phyloP scores from a whole-genome alignment of 2,113 vertebrate species.

The Ctenodactylus gundi region DNA sequence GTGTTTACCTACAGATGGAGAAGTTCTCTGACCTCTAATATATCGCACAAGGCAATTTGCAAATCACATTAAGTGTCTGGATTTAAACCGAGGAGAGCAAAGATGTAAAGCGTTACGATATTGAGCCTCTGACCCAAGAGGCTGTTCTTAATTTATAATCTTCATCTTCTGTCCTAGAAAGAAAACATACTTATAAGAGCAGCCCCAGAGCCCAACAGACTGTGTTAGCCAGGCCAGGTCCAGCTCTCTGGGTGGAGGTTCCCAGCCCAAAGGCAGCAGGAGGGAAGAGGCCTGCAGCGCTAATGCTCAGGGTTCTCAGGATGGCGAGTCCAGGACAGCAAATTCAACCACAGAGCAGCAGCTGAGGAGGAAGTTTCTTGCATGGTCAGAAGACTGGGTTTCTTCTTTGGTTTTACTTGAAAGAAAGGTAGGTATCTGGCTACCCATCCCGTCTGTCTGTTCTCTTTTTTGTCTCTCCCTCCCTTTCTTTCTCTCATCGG shows the following conservation, averaged over 20 bases:
- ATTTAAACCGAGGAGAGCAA: slow-evolving; percentile 63
- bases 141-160: slow-evolving; percentile 54
- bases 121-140: slow-evolving; percentile 51
- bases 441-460: not conserved
- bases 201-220: not conserved
- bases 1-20: slow-evolving; percentile 67
- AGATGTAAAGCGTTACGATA: slow-evolving; percentile 64
- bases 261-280: not conserved
- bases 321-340: not conserved
- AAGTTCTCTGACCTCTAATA: slow-evolving; percentile 65
- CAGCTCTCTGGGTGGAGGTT: not conserved
- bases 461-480: not conserved
- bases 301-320: no score
- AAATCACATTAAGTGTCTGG: slow-evolving; percentile 58
- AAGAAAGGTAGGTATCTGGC: not conserved
- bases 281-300: not conserved
- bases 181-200: slow-evolving; percentile 17
- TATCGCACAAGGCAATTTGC: slow-evolving; percentile 55
- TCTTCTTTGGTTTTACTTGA: not conserved
- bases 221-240: not conserved
- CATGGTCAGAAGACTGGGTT: not conserved
- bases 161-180: slow-evolving; percentile 12
- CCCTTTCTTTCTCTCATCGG: not conserved
- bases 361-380: not conserved
- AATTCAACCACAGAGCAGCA: not conserved